Percentiles rank a stretch among this genome's conserved stretches.
These are phyloP conservation scores for Dendrocincla fuliginosa DNA, from an alignment of 2,797 vertebrate species.

Conservation along the genomic window DNA sequence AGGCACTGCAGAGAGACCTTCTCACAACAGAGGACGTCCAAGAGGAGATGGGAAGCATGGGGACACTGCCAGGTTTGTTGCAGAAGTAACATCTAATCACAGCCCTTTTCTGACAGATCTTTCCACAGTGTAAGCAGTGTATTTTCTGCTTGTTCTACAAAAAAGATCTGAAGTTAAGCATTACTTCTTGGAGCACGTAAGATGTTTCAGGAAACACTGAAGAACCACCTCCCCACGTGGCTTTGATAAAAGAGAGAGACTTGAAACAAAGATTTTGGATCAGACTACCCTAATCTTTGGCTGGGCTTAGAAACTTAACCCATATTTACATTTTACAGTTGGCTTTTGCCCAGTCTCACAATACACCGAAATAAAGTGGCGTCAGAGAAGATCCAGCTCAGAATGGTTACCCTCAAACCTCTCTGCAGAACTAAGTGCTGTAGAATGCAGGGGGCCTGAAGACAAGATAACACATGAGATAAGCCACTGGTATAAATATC, in stretches of 20 bases:
- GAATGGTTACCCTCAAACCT: background rate
- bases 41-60: accelerated
- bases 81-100: background rate
- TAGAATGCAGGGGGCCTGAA: background rate
- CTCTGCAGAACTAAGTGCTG: background rate
- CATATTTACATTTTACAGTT: background rate
- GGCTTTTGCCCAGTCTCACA: background rate
- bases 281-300: constrained; percentile 1
- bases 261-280: constrained; percentile 15
- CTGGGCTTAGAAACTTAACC: background rate
- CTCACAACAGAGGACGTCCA: background rate
- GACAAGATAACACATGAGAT: background rate
- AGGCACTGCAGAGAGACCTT: background rate
- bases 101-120: background rate
- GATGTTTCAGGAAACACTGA: background rate
- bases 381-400: background rate
- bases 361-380: background rate
- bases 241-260: background rate
- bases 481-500: background rate
- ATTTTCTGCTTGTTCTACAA: background rate
- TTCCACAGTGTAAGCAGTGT: background rate
- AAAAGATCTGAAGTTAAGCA: background rate
- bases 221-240: background rate
- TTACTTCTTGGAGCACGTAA: background rate
- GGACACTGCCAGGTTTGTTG: background rate